phyloP scores from a whole-genome alignment of 2,797 vertebrate genomes.

The Spinus pinus region DNA sequence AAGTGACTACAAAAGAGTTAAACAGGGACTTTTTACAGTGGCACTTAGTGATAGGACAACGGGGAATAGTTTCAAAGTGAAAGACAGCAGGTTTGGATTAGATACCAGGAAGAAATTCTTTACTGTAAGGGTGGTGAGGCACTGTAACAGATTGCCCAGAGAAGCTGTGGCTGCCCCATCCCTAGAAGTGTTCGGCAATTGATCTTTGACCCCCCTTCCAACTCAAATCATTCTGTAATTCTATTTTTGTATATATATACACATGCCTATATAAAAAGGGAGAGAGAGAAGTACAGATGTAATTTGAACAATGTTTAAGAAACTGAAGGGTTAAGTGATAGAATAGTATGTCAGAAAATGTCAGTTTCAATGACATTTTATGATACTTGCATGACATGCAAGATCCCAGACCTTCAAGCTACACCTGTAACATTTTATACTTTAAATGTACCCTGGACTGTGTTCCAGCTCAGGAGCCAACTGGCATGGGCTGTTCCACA shows the following conservation, averaged over 20 bases:
- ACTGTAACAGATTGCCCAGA: not conserved
- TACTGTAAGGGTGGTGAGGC: not conserved
- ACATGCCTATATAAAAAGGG: accelerated
- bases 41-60: not conserved
- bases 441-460: not conserved
- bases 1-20: not conserved
- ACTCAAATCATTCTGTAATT: not conserved
- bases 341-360: not conserved
- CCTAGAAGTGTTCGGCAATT: not conserved
- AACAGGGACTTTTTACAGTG: not conserved
- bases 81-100: not conserved
- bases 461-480: not conserved
- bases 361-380: not conserved
- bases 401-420: not conserved
- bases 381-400: not conserved
- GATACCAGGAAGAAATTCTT: not conserved
- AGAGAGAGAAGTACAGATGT: not conserved
- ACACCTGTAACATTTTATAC: not conserved
- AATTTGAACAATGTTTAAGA: not conserved
- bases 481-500: not conserved
- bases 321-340: not conserved
- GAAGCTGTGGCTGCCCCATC: not conserved
- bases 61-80: not conserved
- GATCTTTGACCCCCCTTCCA: not conserved
- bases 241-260: not conserved